A percentile compares a stretch with the other conserved stretches of the same genome.
Conservation (phyloP, 2,113 vertebrate genomes). For the Daubentonia madagascariensis region DNA sequence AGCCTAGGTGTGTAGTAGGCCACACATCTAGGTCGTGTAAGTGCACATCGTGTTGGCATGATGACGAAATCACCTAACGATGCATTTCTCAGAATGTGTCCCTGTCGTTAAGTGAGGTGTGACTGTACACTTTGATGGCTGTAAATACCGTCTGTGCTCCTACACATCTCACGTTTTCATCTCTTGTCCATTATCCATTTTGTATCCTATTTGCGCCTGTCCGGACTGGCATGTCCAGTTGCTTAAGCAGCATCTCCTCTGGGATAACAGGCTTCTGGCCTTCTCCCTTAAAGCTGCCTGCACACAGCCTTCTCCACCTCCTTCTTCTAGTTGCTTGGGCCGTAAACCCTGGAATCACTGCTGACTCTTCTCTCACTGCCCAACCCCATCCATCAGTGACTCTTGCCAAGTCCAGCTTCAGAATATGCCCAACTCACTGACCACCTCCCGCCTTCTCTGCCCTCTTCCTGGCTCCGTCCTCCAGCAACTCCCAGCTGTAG, state of each 20-base stretch:
- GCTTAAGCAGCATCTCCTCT: neutral
- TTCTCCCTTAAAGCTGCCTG: neutral
- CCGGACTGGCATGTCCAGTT: rapidly evolving
- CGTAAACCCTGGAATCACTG: too few relatives aligned
- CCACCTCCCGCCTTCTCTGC: neutral
- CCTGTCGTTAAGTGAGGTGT: rapidly evolving
- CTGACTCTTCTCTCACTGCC: neutral
- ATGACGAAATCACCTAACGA: neutral
- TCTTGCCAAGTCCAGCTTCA: neutral
- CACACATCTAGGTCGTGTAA: neutral
- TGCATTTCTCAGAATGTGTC: neutral
- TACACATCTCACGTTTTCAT: neutral
- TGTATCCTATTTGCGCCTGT: too few relatives aligned
- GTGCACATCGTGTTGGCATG: neutral
- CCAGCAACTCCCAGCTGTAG: rapidly evolving
- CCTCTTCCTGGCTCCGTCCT: neutral
- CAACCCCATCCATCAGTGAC: neutral
- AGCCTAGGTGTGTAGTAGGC: neutral
- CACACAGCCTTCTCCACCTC: neutral
- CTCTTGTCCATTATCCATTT: too few relatives aligned
- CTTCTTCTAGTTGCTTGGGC: neutral
- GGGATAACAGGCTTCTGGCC: neutral
- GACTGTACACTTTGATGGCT: neutral
- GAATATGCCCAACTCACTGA: neutral
- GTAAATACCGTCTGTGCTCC: rapidly evolving